Conservation (phyloP, 2,888 invertebrate genomes). For the Aricia artaxerxes region DNA sequence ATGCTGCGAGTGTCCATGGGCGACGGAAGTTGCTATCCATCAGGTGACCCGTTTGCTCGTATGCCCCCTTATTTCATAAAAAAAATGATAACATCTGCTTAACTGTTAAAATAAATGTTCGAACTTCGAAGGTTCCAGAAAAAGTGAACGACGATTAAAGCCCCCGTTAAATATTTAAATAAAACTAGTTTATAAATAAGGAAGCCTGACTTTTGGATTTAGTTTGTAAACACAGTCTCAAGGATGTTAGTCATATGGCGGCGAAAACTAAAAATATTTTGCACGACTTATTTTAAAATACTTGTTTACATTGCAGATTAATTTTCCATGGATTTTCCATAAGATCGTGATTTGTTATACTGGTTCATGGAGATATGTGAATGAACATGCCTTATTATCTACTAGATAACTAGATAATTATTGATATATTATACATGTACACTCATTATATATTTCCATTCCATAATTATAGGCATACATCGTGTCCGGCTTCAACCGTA, state of each 20-base stretch:
- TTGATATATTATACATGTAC: not conserved
- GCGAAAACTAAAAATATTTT: not conserved
- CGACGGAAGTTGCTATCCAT: too few species aligned
- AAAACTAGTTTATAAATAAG: conserved; percentile 4
- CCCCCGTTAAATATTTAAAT: not conserved
- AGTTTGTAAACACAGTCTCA: not conserved
- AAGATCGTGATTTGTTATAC: not conserved
- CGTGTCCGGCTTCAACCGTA: not conserved
- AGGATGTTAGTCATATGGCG: not conserved
- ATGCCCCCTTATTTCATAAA: too few species aligned
- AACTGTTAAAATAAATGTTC: not conserved
- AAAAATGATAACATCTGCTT: too few species aligned
- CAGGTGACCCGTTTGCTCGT: too few species aligned
- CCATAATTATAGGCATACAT: not conserved
- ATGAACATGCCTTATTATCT: not conserved
- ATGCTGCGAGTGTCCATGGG: too few species aligned
- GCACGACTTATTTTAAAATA: not conserved
- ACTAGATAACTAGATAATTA: not conserved
- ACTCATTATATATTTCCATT: not conserved
- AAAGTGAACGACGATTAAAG: not conserved
- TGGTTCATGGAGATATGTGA: not conserved
- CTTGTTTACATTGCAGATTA: not conserved
- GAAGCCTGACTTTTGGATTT: not conserved
- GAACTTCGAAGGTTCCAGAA: not conserved
- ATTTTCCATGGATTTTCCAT: not conserved